Evolutionary conservation across 2,797 vertebrate genomes (phyloP).

Genomic region (Acanthis flammea): DNA sequence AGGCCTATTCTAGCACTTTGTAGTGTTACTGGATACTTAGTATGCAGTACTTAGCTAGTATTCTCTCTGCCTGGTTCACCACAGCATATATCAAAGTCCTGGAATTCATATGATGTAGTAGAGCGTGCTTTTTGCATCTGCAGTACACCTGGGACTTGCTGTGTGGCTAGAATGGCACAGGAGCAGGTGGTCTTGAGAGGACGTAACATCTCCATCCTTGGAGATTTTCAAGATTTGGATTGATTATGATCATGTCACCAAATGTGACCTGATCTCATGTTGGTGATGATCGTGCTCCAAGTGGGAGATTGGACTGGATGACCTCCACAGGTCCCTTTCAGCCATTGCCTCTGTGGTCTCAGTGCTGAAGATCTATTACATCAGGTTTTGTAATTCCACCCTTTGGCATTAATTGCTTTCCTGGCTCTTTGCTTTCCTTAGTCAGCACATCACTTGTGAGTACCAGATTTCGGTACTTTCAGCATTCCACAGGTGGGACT

Average conservation of each 20-base stretch:
- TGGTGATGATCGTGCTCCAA: not conserved
- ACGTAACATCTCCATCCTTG: not conserved
- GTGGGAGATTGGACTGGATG: not conserved
- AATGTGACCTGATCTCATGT: not conserved
- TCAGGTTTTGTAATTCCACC: not conserved
- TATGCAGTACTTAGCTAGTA: not conserved
- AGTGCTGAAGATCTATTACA: not conserved
- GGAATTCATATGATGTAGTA: not conserved
- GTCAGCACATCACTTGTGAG: not conserved
- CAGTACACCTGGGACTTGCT: not conserved
- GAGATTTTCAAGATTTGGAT: not conserved
- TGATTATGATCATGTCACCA: not conserved
- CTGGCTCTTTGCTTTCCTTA: not conserved
- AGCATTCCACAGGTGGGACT: not conserved
- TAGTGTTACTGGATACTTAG: not conserved
- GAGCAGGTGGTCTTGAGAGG: not conserved
- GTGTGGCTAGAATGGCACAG: fast-evolving
- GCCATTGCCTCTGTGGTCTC: not conserved
- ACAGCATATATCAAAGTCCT: not conserved
- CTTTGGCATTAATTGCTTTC: not conserved
- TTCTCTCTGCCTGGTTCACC: not conserved
- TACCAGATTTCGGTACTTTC: not conserved
- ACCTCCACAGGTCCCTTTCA: not conserved
- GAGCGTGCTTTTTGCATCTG: not conserved
- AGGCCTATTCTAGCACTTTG: not conserved